phyloP scores from a whole-genome alignment of 2,888 invertebrate genomes.

The Apodemia mormo region DNA sequence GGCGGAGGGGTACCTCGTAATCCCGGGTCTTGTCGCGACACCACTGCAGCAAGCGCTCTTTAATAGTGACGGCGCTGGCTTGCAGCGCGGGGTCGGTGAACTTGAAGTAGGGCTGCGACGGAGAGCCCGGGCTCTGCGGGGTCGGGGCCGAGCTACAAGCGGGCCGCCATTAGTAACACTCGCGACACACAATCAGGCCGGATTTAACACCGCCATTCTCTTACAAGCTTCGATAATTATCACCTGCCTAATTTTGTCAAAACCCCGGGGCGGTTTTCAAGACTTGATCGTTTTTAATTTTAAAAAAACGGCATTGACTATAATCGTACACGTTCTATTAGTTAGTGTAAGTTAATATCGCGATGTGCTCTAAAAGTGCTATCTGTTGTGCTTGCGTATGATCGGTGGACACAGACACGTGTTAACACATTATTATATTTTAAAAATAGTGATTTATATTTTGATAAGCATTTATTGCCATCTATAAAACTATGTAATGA shows the following conservation, averaged over 20 bases:
- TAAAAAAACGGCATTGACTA: background rate
- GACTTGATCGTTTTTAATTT: background rate
- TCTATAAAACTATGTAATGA: background rate
- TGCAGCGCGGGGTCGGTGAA: slow-evolving; percentile 95
- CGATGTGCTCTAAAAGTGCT: slow-evolving; percentile 41
- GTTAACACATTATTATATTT: slow-evolving; percentile 50
- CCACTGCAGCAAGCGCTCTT: slow-evolving; percentile 98
- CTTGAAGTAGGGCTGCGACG: slow-evolving; percentile 90
- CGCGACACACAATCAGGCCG: slow-evolving; percentile 30
- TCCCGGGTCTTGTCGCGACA: slow-evolving; percentile 98
- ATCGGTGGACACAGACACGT: slow-evolving; percentile 40
- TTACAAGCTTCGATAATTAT: background rate
- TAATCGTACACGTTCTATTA: slow-evolving; percentile 8
- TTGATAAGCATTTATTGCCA: slow-evolving; percentile 5
- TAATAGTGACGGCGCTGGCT: slow-evolving; percentile 96
- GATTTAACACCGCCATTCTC: slow-evolving; percentile 18
- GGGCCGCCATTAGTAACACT: slow-evolving; percentile 67
- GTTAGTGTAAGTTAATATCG: slow-evolving; percentile 41
- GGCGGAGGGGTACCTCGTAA: slow-evolving; percentile 90
- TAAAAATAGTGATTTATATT: background rate
- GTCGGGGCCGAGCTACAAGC: slow-evolving; percentile 88
- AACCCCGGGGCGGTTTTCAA: slow-evolving; percentile 10
- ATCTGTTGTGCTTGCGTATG: slow-evolving; percentile 49
- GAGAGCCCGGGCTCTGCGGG: slow-evolving; percentile 83
- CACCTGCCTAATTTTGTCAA: background rate